Evolutionary conservation across 2,888 invertebrate species (phyloP).

Genomic region (Platyscelio sp.): DNA sequence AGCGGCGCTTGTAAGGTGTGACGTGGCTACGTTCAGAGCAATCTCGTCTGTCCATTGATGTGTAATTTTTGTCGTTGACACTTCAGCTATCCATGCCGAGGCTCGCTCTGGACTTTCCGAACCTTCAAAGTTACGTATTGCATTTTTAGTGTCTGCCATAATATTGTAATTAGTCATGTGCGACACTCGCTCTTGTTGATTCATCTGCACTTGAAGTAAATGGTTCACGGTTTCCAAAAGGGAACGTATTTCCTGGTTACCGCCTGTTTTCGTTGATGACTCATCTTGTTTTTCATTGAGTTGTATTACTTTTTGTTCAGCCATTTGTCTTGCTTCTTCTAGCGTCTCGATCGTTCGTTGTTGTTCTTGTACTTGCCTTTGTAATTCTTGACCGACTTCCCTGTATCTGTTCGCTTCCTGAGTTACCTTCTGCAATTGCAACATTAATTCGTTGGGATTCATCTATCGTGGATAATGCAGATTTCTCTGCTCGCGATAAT

Average conservation of each 20-base stretch:
- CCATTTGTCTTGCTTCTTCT: neutral
- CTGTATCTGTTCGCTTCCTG: neutral
- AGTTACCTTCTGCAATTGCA: neutral
- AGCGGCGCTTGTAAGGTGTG: slow-evolving; percentile 3
- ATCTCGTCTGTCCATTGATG: slow-evolving; percentile 18
- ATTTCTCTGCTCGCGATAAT: too few species aligned
- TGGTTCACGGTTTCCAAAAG: neutral
- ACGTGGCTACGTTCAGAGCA: neutral
- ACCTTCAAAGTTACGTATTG: neutral
- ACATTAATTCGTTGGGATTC: too few species aligned
- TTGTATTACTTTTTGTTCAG: neutral
- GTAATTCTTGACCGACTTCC: neutral
- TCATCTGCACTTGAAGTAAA: neutral
- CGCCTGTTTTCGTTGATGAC: neutral
- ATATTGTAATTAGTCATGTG: neutral
- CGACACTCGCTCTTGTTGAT: neutral
- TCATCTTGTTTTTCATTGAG: neutral
- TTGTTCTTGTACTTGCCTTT: neutral
- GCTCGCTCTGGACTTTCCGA: neutral
- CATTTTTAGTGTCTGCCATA: slow-evolving; percentile 7
- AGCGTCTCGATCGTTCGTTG: neutral
- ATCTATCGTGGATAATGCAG: too few species aligned
- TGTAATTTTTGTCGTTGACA: neutral
- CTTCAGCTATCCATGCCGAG: neutral
- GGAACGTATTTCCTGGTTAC: neutral